A percentile compares a stretch with the other conserved stretches of the same genome.
Evolutionary conservation across 2,797 vertebrate genomes (phyloP).

Genomic region (Dipus sagitta): DNA sequence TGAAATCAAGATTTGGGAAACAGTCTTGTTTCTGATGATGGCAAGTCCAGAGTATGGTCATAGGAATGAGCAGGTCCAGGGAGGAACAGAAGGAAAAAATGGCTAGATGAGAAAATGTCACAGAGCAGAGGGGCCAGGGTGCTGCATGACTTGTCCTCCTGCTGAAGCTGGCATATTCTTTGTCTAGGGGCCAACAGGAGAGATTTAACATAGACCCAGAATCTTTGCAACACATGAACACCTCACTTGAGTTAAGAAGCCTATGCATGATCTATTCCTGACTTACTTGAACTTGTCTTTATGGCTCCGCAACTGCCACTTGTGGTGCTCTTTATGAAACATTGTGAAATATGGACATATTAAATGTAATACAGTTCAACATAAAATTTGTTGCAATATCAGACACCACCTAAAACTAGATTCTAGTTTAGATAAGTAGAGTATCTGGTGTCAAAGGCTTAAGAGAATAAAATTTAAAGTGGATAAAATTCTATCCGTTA

Average conservation of each 20-base stretch:
- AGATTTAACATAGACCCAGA: background rate
- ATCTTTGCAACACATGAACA: slow-evolving; percentile 19
- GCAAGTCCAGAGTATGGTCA: background rate
- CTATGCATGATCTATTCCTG: background rate
- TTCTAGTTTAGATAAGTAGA: slow-evolving; percentile 31
- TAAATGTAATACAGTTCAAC: slow-evolving; percentile 44
- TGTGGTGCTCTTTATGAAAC: background rate
- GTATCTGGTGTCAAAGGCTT: slow-evolving; percentile 41
- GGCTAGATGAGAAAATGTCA: background rate
- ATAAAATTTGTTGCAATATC: slow-evolving; percentile 50
- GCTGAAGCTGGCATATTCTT: background rate
- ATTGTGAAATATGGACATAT: slow-evolving; percentile 28
- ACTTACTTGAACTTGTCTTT: slow-evolving; percentile 30
- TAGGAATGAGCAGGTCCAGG: background rate
- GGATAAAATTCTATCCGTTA: slow-evolving; percentile 42
- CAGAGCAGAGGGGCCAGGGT: background rate
- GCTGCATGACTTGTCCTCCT: background rate
- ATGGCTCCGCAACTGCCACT: background rate
- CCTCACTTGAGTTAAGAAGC: background rate
- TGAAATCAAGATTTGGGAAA: slow-evolving; percentile 19
- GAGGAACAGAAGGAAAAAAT: background rate
- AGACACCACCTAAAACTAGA: slow-evolving; percentile 51
- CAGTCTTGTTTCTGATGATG: background rate
- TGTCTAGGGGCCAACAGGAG: background rate
- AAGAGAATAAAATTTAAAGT: slow-evolving; percentile 58